phyloP scores from a whole-genome alignment of 1,140 invertebrate species.

The Maconellicoccus hirsutus region DNA sequence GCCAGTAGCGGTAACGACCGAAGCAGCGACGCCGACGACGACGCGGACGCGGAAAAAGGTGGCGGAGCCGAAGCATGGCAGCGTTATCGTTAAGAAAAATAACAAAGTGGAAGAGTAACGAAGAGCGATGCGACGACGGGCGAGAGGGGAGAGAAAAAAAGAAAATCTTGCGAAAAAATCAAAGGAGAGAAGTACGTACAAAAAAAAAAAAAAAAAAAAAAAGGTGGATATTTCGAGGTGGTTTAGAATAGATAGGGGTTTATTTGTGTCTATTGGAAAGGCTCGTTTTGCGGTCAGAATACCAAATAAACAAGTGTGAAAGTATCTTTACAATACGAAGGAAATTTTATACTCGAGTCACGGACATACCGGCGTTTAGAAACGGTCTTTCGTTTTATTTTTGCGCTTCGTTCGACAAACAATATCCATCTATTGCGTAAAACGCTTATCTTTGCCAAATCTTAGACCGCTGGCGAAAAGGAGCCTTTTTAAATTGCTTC shows the following conservation, averaged over 20 bases:
- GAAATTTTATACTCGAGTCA: conserved; percentile 14
- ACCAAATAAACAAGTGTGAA: conserved; percentile 10
- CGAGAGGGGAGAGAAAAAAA: neutral
- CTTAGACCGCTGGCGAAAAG: neutral
- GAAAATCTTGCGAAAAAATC: neutral
- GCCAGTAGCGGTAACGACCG: too few relatives aligned
- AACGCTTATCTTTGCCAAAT: conserved; percentile 20
- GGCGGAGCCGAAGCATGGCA: too few relatives aligned
- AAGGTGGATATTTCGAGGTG: neutral
- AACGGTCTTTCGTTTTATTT: conserved; percentile 9
- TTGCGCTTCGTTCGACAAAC: conserved; percentile 11
- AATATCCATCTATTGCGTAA: conserved; percentile 7
- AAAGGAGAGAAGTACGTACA: neutral
- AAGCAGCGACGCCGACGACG: too few relatives aligned
- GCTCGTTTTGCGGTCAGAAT: conserved; percentile 19
- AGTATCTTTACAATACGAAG: neutral
- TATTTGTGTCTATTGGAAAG: conserved; percentile 19
- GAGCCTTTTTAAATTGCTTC: neutral
- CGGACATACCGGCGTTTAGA: conserved; percentile 14
- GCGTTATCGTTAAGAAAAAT: too few relatives aligned
- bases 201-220: neutral
- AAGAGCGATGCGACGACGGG: too few relatives aligned
- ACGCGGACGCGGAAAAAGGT: too few relatives aligned
- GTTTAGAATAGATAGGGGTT: conserved; percentile 13
- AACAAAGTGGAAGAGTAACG: too few relatives aligned